phyloP scores from a whole-genome alignment of 2,797 vertebrate species.

The Gadopsis bispinosus region DNA sequence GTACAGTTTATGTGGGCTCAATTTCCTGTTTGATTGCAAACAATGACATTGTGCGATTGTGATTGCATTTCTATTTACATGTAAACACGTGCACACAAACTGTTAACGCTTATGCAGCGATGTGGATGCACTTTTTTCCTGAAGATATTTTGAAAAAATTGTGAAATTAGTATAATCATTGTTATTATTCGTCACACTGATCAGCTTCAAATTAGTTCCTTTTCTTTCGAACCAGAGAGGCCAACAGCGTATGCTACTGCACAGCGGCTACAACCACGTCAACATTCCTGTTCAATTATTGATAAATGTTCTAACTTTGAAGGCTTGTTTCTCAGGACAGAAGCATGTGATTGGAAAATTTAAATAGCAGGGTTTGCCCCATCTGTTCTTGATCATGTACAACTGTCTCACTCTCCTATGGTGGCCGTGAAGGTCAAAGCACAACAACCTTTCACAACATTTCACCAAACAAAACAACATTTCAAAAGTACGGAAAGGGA shows the following conservation, averaged over 20 bases:
- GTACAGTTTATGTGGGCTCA: conserved; percentile 5
- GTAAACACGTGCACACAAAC: neutral
- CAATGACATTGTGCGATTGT: conserved; percentile 12
- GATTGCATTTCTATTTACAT: conserved; percentile 26
- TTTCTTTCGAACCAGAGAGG: conserved; percentile 10
- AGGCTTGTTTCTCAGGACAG: conserved; percentile 14
- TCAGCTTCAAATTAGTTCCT: neutral
- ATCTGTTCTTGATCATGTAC: conserved; percentile 54
- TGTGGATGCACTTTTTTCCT: neutral
- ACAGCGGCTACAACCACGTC: neutral
- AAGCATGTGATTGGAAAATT: conserved; percentile 25
- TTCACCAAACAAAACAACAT: too few species aligned
- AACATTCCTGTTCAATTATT: neutral
- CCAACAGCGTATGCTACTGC: neutral
- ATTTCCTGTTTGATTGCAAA: conserved; percentile 21
- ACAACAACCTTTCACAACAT: too few species aligned
- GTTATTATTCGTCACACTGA: neutral
- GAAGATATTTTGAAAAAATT: neutral
- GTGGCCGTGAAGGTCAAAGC: too few species aligned
- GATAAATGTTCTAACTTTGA: conserved; percentile 4
- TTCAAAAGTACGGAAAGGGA: too few species aligned
- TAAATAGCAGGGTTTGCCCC: conserved; percentile 28
- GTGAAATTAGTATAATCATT: neutral
- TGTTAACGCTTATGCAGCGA: neutral
- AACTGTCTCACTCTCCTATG: conserved; percentile 24